Evolutionary conservation across 2,113 vertebrate genomes (phyloP), one percentile per base, ranked within the genome.

Genomic region (Otis tarda): DNA sequence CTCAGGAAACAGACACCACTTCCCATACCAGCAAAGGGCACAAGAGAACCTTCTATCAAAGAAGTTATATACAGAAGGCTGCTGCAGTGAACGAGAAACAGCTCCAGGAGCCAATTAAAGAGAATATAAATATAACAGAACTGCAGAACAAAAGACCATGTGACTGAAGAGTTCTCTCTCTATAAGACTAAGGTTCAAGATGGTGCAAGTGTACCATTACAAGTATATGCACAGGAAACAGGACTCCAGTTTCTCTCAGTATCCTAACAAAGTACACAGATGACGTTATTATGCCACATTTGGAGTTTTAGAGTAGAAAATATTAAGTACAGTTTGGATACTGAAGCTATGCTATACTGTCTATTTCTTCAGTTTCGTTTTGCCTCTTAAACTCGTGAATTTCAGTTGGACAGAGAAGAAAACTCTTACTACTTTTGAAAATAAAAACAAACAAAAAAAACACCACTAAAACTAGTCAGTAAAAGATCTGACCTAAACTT

Each of bases 91-190:
- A 73, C 12, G 49, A 56, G 47, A 0, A 53, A 39, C 61, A 87
- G 18, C 39, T 61, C 33, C 63, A 55, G 50, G 2, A 86, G 23
- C 11, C 49, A 68, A 5, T 17, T 41, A 57, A 85, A 88, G 39
- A 79, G 19, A 76, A 53, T 17, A 24, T 10, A 61, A 35, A 71
- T 18, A 8, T 2, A 71, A 78, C 7, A 75, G 37, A 87, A 67
- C 19, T 31, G 30, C 12, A 67, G 55, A 87, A 77, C 24, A 75
- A 59, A 85, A 87, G 55, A 47, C 10, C 16, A 18, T 9, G 19
- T 35, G n/a, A 76, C 31, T 45, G 3, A 50, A 67, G 0, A 71
- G 25, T 49, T 8, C 3, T 63, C 23, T 53, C 0, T 0, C 30
- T 41, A 10, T 27, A 23, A 69, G 55, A 14, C 0, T 39, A 64